Base-by-base conservation (phyloP, 2,888 invertebrate genomes). In the Neoaliturus tenellus region DNA sequence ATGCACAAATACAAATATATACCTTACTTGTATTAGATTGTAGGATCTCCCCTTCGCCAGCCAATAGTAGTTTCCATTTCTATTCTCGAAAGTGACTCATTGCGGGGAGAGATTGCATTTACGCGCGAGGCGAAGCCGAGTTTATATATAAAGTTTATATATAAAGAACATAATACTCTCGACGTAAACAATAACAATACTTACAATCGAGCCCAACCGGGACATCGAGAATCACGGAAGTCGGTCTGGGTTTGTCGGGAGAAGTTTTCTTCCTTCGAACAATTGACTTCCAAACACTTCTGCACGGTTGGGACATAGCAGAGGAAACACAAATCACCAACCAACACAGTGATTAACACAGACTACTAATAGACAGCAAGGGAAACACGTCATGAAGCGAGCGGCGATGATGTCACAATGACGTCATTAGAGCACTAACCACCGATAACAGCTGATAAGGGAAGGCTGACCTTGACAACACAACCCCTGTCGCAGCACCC, bases 271-370 rank as follows among this genome's bases (percentile, higher is more conserved):
- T 69, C 23, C 69, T 1, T 25, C 69, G 69, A 5, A 69, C 69
- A 0, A 69, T n/a, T 0, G 69, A 69, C 14, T 69, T 69, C 69
- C 69, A 69, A n/a, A 69, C 39, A 23, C 69, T 35, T 39, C 39
- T 69, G 39, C 39, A 69, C 33, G 35, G 35, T 10, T 69, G 20
- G 39, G 69, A 35, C 69, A 69, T 69, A 23, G 2, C 20, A 20
- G 3, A 20, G 23, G 20, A 51, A 23, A 51, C 51, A 51, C 51
- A 44, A 44, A 44, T 17, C 10, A 35, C 4, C 35, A 35, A 35
- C 4, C 35, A 35, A 35, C 44, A 44, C n/a, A n/a, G n/a, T n/a
- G n/a, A n/a, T n/a, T n/a, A n/a, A 10, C 41, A 41, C 41, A 41
- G 41, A 41, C 6, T 10, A 41, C 55, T 6, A 6, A 51, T n/a